Evolutionary conservation across 2,797 vertebrate genomes (phyloP).

Genomic region (Caiman crocodilus): DNA sequence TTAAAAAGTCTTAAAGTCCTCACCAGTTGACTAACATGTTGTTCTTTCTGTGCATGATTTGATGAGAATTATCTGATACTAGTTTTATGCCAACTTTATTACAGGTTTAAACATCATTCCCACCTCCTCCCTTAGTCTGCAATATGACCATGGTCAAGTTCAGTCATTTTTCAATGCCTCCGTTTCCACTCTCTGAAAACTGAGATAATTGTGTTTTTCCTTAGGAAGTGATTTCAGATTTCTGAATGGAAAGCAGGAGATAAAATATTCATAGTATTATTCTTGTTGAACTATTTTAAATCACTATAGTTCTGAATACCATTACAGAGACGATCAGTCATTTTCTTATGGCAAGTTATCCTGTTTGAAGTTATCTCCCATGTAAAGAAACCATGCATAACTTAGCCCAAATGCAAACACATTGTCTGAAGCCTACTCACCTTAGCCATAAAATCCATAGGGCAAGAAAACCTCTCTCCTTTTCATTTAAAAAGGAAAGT

Average conservation of each 20-base stretch:
- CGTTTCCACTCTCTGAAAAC: not conserved
- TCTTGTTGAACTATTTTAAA: not conserved
- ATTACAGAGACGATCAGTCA: not conserved
- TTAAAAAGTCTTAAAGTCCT: not conserved
- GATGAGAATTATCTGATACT: not conserved
- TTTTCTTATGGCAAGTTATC: not conserved
- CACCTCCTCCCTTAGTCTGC: not conserved
- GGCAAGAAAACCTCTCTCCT: not conserved
- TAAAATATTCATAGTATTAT: not conserved
- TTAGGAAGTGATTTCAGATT: not conserved
- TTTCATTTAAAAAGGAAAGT: not conserved
- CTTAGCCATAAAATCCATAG: not conserved
- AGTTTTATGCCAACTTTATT: not conserved
- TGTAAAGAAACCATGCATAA: not conserved
- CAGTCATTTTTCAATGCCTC: not conserved
- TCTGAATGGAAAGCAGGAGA: not conserved
- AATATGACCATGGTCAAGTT: not conserved
- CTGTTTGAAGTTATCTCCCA: not conserved
- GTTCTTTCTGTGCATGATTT: not conserved
- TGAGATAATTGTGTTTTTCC: not conserved
- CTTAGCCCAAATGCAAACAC: not conserved
- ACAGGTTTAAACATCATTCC: not conserved
- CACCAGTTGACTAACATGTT: not conserved
- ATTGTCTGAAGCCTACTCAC: not conserved
- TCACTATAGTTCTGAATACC: not conserved